A percentile compares a stretch with the other conserved stretches of the same genome.
These are phyloP conservation scores for Cardiocondyla obscurior DNA, from an alignment of 1,140 invertebrate species.

Conservation along the genomic window DNA sequence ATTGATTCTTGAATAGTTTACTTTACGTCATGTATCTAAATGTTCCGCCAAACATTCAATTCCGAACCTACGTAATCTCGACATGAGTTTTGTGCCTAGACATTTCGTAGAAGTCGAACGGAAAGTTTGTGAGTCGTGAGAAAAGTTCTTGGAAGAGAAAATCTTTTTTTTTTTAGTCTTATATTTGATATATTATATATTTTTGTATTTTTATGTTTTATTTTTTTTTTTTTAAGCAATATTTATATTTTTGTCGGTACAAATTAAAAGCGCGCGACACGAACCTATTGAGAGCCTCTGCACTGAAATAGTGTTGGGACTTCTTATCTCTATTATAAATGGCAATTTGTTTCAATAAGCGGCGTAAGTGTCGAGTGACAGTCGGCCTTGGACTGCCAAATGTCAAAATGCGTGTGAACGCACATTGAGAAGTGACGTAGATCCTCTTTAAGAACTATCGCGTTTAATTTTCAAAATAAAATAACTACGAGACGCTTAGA, in stretches of 20 bases:
- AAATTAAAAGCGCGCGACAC: not conserved
- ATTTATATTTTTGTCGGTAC: not conserved
- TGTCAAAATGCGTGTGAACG: conserved; percentile 23
- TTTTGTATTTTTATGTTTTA: too few relatives aligned
- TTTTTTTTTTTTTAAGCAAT: not conserved
- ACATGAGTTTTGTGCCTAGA: not conserved
- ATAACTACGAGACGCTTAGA: too few relatives aligned
- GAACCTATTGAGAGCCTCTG: conserved; percentile 7
- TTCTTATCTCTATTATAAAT: conserved; percentile 21
- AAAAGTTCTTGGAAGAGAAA: not conserved
- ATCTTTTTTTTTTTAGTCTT: not conserved
- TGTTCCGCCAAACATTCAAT: not conserved
- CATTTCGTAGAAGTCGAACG: not conserved
- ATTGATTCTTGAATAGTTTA: conserved; percentile 6
- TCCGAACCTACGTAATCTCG: not conserved
- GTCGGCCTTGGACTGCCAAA: conserved; percentile 32
- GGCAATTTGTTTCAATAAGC: conserved; percentile 54
- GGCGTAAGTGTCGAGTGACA: not conserved
- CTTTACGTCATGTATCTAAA: not conserved
- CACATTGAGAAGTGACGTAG: conserved; percentile 12
- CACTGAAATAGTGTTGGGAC: not conserved
- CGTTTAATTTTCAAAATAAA: not conserved
- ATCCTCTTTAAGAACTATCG: conserved; percentile 8
- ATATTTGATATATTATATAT: not conserved
- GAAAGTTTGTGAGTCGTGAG: not conserved